Evolutionary conservation across 2,888 invertebrate genomes (phyloP).

Genomic region (Rosalia funebris): DNA sequence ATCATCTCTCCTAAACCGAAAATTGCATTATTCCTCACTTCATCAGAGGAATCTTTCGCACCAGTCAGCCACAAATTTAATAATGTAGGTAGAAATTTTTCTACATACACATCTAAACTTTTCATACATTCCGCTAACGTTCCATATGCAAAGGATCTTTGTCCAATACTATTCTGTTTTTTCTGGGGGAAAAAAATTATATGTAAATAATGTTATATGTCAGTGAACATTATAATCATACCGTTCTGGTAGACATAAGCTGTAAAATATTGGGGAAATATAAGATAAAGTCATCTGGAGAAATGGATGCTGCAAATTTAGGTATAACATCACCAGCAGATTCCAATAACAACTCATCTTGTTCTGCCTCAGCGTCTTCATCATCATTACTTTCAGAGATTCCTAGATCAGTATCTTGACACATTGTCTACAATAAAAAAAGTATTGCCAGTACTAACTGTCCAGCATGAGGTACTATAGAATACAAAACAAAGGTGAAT

Average conservation of each 20-base stretch:
- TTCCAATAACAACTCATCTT: constrained; percentile 78
- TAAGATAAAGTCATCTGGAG: constrained; percentile 73
- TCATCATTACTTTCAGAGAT: constrained; percentile 57
- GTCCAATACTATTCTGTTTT: constrained; percentile 72
- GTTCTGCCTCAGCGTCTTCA: constrained; percentile 74
- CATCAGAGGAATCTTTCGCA: constrained; percentile 72
- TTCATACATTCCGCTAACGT: constrained; percentile 78
- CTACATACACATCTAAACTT: constrained; percentile 68
- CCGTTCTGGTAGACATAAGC: constrained; percentile 72
- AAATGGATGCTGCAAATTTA: constrained; percentile 73
- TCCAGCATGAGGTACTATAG: too few relatives aligned
- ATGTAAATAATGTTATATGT: constrained; percentile 19
- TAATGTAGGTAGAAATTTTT: constrained; percentile 70
- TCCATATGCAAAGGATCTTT: constrained; percentile 78
- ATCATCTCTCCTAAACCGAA: constrained; percentile 81
- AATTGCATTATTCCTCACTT: constrained; percentile 80
- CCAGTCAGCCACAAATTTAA: constrained; percentile 72
- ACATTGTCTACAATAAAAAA: constrained; percentile 59
- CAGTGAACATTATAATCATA: constrained; percentile 56
- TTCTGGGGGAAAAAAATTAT: constrained; percentile 66
- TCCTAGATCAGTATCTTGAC: constrained; percentile 67
- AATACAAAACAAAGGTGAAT: too few relatives aligned
- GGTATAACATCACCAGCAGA: constrained; percentile 80
- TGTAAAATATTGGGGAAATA: constrained; percentile 74
- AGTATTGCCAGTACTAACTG: not conserved